These are phyloP conservation scores for Bugulina stolonifera DNA, from an alignment of 2,888 invertebrate genomes.

Conservation along the genomic window DNA sequence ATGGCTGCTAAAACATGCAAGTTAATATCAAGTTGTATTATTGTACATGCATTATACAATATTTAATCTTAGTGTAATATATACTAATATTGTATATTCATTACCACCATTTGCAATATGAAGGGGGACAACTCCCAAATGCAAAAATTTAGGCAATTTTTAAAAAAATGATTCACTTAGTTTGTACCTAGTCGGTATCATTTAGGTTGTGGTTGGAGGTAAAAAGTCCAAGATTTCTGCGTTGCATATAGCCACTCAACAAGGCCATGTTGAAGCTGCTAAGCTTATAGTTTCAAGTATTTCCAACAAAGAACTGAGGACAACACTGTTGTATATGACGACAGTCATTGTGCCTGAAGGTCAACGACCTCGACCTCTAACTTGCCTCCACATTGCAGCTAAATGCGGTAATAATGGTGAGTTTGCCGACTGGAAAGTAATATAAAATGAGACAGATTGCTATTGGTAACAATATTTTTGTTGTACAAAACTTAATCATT, in stretches of 20 bases:
- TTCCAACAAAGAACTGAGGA: not conserved
- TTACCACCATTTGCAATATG: too few species aligned
- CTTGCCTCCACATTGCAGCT: slow-evolving; percentile 34
- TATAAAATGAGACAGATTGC: not conserved
- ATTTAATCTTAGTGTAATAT: too few species aligned
- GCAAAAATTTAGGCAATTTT: too few species aligned
- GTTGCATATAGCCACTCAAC: slow-evolving; percentile 41
- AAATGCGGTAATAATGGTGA: slow-evolving; percentile 18
- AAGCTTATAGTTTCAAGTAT: slow-evolving; percentile 29
- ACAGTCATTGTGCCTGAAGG: slow-evolving; percentile 38
- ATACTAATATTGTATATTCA: too few species aligned
- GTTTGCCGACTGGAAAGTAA: not conserved
- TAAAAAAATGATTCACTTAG: too few species aligned
- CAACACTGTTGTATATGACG: not conserved
- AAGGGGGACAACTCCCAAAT: too few species aligned
- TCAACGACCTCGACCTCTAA: slow-evolving; percentile 38
- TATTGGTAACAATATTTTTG: not conserved
- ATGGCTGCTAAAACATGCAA: too few species aligned
- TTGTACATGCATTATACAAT: too few species aligned
- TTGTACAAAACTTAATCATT: not conserved
- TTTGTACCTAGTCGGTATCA: too few species aligned
- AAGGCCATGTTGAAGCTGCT: slow-evolving; percentile 35
- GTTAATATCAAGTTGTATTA: too few species aligned
- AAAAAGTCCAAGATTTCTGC: slow-evolving; percentile 38
- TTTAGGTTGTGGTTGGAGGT: slow-evolving; percentile 31